Evolutionary conservation across 2,888 invertebrate genomes (phyloP).

Genomic region (Amphipyra tragopoginis): DNA sequence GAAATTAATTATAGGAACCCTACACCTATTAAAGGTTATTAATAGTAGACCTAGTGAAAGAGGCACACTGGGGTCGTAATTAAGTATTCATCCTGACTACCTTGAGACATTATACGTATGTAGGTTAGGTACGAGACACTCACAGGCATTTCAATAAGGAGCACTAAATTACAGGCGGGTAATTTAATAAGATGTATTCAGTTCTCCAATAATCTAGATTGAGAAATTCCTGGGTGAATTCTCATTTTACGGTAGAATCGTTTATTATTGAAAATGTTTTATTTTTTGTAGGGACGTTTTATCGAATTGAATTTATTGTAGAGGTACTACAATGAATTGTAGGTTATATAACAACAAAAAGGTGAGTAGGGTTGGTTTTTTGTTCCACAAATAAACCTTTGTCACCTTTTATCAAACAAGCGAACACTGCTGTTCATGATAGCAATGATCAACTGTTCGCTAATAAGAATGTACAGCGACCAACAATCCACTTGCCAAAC

Average conservation of each 20-base stretch:
- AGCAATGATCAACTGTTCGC: too few species aligned
- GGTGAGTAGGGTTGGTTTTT: too few species aligned
- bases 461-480: too few species aligned
- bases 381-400: too few species aligned
- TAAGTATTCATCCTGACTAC: slow-evolving; percentile 21
- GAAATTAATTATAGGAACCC: slow-evolving; percentile 29
- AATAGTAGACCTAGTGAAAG: slow-evolving; percentile 25
- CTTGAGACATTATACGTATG: slow-evolving; percentile 14
- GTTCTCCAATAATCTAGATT: slow-evolving; percentile 28
- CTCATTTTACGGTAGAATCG: slow-evolving; percentile 30
- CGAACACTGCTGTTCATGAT: too few species aligned
- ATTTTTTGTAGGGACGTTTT: slow-evolving; percentile 12
- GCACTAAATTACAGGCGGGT: slow-evolving; percentile 28
- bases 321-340: too few species aligned
- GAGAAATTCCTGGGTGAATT: slow-evolving; percentile 20
- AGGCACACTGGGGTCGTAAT: slow-evolving; percentile 14
- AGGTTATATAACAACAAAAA: too few species aligned
- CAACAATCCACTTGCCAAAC: too few species aligned
- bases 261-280: slow-evolving; percentile 11
- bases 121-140: slow-evolving; percentile 16
- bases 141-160: slow-evolving; percentile 39
- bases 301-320: slow-evolving; percentile 10
- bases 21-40: slow-evolving; percentile 22
- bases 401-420: too few species aligned
- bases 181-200: slow-evolving; percentile 8